Conservation (phyloP, 1,140 invertebrate genomes). For the Tachypleus tridentatus region DNA sequence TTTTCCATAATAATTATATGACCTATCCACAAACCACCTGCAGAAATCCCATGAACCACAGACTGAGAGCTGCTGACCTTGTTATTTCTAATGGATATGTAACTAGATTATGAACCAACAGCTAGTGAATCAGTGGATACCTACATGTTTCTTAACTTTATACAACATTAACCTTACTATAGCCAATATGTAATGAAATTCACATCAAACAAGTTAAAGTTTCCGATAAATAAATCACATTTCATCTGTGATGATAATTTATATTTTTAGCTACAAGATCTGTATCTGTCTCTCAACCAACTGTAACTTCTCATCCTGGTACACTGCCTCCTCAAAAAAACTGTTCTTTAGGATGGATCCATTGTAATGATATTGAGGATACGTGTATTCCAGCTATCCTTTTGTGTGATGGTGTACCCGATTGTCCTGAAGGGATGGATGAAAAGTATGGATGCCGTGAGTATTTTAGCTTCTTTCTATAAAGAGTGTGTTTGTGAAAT, state of each 20-base stretch:
- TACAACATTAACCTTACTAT: too few relatives aligned
- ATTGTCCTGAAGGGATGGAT: conserved; percentile 32
- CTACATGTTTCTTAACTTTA: too few relatives aligned
- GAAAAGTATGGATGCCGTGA: conserved; percentile 39
- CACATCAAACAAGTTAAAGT: neutral
- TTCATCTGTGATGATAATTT: neutral
- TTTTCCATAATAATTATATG: too few relatives aligned
- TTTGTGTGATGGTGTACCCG: conserved; percentile 39
- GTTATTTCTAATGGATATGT: too few relatives aligned
- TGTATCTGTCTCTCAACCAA: neutral
- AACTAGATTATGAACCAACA: too few relatives aligned
- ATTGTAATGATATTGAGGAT: neutral
- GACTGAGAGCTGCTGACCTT: too few relatives aligned
- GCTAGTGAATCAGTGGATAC: too few relatives aligned
- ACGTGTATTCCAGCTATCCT: conserved; percentile 34
- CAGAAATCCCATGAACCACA: too few relatives aligned
- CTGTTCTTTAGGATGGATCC: neutral
- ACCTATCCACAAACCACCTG: too few relatives aligned
- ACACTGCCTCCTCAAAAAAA: conserved; percentile 2
- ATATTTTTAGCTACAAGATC: neutral
- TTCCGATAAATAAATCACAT: conserved; percentile 5
- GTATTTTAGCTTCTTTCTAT: neutral
- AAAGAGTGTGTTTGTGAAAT: too few relatives aligned
- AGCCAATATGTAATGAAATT: neutral
- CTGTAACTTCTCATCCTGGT: neutral